Percentiles rank a stretch among this genome's conserved stretches.
Evolutionary conservation across 2,797 vertebrate species (phyloP).

Genomic region (Pantherophis vulpinus): DNA sequence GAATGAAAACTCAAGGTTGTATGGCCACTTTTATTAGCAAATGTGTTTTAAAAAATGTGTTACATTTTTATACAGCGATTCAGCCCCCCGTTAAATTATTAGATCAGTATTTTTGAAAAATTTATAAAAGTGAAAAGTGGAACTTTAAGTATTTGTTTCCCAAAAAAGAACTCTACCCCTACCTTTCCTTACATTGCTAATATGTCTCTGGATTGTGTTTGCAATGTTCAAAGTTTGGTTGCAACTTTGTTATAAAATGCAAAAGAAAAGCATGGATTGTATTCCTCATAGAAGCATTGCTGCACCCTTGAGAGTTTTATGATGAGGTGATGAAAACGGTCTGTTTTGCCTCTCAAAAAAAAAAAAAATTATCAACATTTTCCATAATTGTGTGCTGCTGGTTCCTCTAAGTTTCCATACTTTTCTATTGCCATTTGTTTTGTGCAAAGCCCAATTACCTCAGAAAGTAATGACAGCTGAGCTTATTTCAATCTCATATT

Average conservation of each 20-base stretch:
- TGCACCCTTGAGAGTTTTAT: conserved; percentile 28
- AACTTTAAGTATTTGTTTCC: not conserved
- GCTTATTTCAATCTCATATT: not conserved
- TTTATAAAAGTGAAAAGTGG: not conserved
- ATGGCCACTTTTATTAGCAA: not conserved
- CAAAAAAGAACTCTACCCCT: not conserved
- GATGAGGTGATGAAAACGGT: conserved; percentile 25
- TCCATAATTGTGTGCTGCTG: not conserved
- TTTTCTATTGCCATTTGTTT: conserved; percentile 10
- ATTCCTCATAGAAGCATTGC: conserved; percentile 7
- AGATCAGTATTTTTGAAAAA: not conserved
- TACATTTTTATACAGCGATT: not conserved
- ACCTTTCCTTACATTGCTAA: not conserved
- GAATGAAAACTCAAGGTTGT: too few species aligned
- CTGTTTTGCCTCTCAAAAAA: conserved; percentile 19
- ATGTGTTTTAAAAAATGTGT: not conserved
- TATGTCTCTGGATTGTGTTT: not conserved
- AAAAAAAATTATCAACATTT: conserved; percentile 2
- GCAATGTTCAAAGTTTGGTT: conserved; percentile 22
- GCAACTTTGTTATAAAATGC: conserved; percentile 10
- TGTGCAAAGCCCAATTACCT: not conserved
- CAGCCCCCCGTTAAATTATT: not conserved
- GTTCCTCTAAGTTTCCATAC: conserved; percentile 11
- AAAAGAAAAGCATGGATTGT: conserved; percentile 14
- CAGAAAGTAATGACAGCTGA: not conserved